Base-by-base conservation (phyloP, 2,888 invertebrate genomes). In the Amorpha juglandis region DNA sequence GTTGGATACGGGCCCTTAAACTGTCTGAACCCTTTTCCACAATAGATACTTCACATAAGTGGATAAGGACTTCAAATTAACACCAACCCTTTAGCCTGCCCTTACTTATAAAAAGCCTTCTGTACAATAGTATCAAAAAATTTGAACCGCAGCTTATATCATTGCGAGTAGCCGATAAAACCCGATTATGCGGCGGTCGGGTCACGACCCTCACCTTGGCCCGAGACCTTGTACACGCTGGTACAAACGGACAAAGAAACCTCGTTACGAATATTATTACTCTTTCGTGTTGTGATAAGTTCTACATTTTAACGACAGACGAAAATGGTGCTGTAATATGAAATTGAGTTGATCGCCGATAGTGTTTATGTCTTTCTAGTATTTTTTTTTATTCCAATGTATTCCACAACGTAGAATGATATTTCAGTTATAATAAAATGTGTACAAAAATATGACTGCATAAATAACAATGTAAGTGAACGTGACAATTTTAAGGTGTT, bases 261-360 rank as follows among this genome's bases (percentile, higher is more conserved):
- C 67, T 63, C 67, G 67, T 69, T 67, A 58, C 67, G 64, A 67
- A 67, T 67, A 67, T 67, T 65, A 63, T 67, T 65, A 63, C 67
- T 48, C 48, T 52, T 69, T 63, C 65, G 67, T 69, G 69, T 64
- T 63, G 62, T 53, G 53, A 53, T 63, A 35, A 62, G 55, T 67
- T 67, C 53, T 53, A 66, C 47, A 47, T n/a, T 27, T 48, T 66
- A 62, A 66, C 66, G 48, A 47, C 33, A 19, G 38, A 11, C 16
- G 55, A 27, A 38, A 55, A 58, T 42, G 12, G 58, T 19, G 38
- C 21, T 58, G 42, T 42, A 19, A 42, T 58, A 58, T 38, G 38
- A 42, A 58, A 19, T 42, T 19, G 12, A 19, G 19, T 58, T 38
- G 38, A 55, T 55, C 16, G 42, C 38, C 33, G 21, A 9, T 27